These are phyloP conservation scores for Diceros bicornis DNA, from an alignment of 2,797 vertebrate species.

Conservation along the genomic window DNA sequence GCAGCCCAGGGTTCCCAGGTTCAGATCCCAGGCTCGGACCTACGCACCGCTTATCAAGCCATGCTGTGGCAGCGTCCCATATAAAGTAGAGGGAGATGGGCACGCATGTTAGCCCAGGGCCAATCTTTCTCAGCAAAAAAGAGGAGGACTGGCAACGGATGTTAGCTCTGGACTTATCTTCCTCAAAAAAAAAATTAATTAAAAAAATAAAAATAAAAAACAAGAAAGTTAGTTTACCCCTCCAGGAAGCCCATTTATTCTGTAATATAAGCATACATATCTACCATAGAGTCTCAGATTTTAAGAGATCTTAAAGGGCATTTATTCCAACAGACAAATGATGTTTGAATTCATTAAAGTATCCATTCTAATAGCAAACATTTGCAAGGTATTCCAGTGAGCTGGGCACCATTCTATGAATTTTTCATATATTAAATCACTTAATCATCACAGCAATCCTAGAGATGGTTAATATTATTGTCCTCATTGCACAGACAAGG, in stretches of 20 bases:
- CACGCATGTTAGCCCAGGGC: no score
- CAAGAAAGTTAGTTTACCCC: neutral
- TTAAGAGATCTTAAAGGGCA: neutral
- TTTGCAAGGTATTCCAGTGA: neutral
- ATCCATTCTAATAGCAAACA: conserved; percentile 7
- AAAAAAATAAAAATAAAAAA: no score
- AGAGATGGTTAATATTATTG: neutral
- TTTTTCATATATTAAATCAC: conserved; percentile 17
- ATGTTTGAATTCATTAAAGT: conserved; percentile 41
- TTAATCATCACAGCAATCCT: neutral
- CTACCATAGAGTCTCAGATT: neutral
- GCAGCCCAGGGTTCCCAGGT: no score
- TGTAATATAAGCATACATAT: neutral
- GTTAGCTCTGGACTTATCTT: no score
- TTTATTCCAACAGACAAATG: neutral
- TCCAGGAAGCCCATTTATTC: neutral
- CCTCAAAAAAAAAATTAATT: no score
- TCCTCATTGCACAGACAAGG: neutral
- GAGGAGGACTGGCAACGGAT: no score
- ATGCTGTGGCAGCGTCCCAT: no score
- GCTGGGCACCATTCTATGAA: neutral
- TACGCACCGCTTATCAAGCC: no score
- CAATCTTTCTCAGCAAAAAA: no score
- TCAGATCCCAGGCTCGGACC: no score
- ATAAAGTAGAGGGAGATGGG: no score